These are phyloP conservation scores for Brachionus koreanus DNA, from an alignment of 1,140 invertebrate species.

Conservation along the genomic window DNA sequence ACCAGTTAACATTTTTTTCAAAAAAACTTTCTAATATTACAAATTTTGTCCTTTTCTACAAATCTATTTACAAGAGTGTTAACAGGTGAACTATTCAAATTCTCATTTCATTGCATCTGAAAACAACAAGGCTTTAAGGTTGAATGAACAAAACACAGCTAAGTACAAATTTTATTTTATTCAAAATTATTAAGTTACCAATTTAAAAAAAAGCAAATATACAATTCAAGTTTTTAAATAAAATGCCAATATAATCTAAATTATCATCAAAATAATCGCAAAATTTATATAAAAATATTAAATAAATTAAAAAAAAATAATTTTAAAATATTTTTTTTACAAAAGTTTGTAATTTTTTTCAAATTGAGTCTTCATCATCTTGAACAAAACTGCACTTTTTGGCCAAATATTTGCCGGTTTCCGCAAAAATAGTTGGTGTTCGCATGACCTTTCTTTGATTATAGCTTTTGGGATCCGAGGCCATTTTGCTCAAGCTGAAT, in stretches of 20 bases:
- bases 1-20: too few species aligned
- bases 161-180: too few species aligned
- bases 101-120: too few species aligned
- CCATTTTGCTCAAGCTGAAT: slow-evolving; percentile 41
- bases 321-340: neutral
- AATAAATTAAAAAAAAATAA: neutral
- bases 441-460: slow-evolving; percentile 22
- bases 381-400: slow-evolving; percentile 29
- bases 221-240: neutral
- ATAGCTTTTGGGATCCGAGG: slow-evolving; percentile 32
- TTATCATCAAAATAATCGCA: neutral
- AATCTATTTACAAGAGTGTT: too few species aligned
- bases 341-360: neutral
- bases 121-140: too few species aligned
- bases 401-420: slow-evolving; percentile 29
- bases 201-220: too few species aligned
- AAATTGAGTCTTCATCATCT: neutral
- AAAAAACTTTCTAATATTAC: too few species aligned
- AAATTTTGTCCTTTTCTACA: too few species aligned
- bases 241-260: neutral
- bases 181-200: too few species aligned
- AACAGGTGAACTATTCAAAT: too few species aligned
- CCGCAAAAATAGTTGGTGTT: neutral
- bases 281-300: too few species aligned
- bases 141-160: too few species aligned